Percentiles rank a stretch among this genome's conserved stretches.
Conservation (phyloP, 2,113 vertebrate species). For the Pristiophorus japonicus region DNA sequence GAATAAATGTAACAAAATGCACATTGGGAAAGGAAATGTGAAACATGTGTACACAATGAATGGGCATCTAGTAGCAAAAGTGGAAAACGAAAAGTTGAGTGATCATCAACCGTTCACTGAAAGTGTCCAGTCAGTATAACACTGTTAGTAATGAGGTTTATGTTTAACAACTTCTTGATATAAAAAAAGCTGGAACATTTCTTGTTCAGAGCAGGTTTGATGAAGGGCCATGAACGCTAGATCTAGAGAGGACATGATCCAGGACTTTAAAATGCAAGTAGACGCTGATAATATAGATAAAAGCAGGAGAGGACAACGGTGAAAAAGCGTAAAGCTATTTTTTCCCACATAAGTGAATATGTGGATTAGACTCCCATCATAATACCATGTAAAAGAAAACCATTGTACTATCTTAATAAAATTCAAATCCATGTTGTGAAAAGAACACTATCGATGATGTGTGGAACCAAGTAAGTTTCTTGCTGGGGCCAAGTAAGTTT, state of each 20-base stretch:
- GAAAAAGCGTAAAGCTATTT: not conserved
- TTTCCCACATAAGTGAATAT: not conserved
- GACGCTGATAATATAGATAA: not conserved
- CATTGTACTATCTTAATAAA: not conserved
- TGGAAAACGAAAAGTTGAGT: not conserved
- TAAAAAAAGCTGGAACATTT: not conserved
- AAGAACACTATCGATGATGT: not conserved
- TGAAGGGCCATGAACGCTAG: not conserved
- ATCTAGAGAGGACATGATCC: not conserved
- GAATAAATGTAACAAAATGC: constrained; percentile 20
- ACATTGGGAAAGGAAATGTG: constrained; percentile 29
- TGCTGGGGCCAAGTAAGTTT: too few species aligned
- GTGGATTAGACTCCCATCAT: not conserved
- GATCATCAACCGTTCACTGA: not conserved
- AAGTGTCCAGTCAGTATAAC: not conserved
- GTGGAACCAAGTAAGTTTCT: too few species aligned
- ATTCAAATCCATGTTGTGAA: not conserved
- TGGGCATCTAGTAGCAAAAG: not conserved
- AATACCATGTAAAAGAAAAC: not conserved
- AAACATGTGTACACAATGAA: constrained; percentile 17
- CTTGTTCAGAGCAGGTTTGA: not conserved
- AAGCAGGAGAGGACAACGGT: not conserved
- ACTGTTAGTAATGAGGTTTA: not conserved
- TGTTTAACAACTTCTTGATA: not conserved
- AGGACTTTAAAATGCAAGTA: not conserved